These are phyloP conservation scores for Synergus gifuensis DNA, from an alignment of 2,888 invertebrate genomes.

Conservation along the genomic window DNA sequence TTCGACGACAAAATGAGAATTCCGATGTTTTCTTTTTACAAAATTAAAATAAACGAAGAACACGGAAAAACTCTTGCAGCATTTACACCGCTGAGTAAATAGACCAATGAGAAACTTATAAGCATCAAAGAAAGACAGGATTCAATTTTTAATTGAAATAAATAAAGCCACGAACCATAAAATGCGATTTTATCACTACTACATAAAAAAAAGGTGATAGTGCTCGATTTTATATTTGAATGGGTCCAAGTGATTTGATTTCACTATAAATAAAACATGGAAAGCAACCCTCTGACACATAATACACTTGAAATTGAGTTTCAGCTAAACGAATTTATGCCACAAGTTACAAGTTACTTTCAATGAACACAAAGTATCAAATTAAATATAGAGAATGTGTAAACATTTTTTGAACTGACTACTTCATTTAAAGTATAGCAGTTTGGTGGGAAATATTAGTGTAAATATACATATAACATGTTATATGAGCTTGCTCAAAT, in stretches of 20 bases:
- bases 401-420: not conserved
- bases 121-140: not conserved
- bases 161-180: not conserved
- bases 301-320: conserved; percentile 1
- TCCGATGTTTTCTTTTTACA: not conserved
- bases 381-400: not conserved
- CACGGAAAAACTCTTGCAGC: not conserved
- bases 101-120: conserved; percentile 7
- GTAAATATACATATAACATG: conserved; percentile 27
- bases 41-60: conserved; percentile 13
- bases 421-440: too few relatives aligned
- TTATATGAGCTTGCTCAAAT: conserved; percentile 42
- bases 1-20: conserved; percentile 20
- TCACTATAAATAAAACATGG: conserved; percentile 12
- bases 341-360: not conserved
- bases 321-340: conserved; percentile 1
- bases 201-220: not conserved
- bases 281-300: conserved; percentile 2
- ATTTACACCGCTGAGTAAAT: not conserved
- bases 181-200: not conserved
- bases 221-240: conserved; percentile 8
- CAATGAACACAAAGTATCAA: not conserved
- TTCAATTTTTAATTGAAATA: not conserved
- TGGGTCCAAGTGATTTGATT: not conserved
- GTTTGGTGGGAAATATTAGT: conserved; percentile 8